Conservation (phyloP, 2,888 invertebrate species). For the Zygogramma bicolorata region DNA sequence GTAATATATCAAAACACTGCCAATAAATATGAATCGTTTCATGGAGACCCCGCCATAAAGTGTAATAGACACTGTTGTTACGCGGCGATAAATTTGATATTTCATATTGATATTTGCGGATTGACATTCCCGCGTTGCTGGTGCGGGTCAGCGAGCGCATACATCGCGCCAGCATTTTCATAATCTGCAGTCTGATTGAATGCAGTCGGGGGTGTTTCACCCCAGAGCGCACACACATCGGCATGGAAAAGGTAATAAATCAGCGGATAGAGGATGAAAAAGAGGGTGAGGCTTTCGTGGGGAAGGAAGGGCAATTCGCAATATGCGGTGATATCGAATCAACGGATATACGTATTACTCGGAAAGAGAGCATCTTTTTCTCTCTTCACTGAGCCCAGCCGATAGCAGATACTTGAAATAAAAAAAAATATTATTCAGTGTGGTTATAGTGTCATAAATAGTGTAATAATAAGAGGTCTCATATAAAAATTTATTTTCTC, state of each 20-base stretch:
- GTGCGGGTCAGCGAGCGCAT: conserved; percentile 23
- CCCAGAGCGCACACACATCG: neutral
- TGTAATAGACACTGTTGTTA: neutral
- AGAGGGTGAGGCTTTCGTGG: no score
- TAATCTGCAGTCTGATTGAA: conserved; percentile 15
- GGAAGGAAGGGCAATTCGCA: no score
- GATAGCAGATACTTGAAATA: no score
- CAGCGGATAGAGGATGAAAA: no score
- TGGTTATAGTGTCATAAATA: no score
- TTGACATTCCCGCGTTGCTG: conserved; percentile 26
- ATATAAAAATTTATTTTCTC: no score
- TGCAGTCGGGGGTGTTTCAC: neutral
- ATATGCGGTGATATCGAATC: no score
- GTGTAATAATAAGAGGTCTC: no score
- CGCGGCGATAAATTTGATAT: conserved; percentile 26
- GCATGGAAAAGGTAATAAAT: neutral
- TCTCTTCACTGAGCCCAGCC: no score
- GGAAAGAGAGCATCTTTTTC: no score
- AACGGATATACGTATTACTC: no score
- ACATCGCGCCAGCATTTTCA: conserved; percentile 19
- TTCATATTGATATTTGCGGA: conserved; percentile 27
- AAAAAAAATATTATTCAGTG: no score
- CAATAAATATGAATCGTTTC: conserved; percentile 1
- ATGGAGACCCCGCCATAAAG: neutral
- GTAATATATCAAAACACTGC: neutral